Evolutionary conservation across 2,888 invertebrate genomes (phyloP), one percentile per base, ranked within the genome.

Genomic region (Flexamia atlantica): DNA sequence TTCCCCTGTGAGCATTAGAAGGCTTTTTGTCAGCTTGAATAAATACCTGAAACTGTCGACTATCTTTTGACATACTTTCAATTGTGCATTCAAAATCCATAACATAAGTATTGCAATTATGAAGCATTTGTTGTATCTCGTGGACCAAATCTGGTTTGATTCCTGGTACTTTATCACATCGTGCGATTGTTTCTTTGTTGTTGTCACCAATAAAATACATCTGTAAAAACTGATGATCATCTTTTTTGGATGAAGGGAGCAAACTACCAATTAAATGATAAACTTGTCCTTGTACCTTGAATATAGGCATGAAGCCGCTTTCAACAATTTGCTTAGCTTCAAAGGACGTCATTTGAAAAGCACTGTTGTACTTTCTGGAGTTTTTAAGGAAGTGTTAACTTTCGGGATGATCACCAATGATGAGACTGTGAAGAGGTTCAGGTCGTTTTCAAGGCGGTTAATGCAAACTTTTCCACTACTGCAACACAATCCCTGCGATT

Each of bases 221-320:
- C 86, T 88, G 87, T 32, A 87, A 72, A 81, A 86, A 88, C 81
- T 85, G 85, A 28, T 74, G 86, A 32, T 85, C 10, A 12, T 64
- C 32, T 14, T 85, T 70, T n/a, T 85, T 53, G 20, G 84, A 32
- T 10, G 68, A 10, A 36, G 87, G 86, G 0, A 87, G 42, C 10
- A 87, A 79, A 53, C 84, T 85, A 46, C 87, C 87, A 81, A 85
- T 84, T 17, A 74, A 7, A 83, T 87, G 87, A 81, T 88, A 87
- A 25, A 87, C 40, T 84, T 88, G 86, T 10, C 87, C 86, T 84
- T 85, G 82, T n/a, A 88, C 84, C 85, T 86, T 87, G 83, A 87
- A 88, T 14, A 84, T 86, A 23, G 85, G 84, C 84, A 83, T 85
- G 60, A 84, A 85, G 64, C 40, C 36, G n/a, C 76, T 70, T 53